Percentiles rank a stretch among this genome's conserved stretches.
Evolutionary conservation across 1,140 invertebrate species (phyloP).

Genomic region (Yoshiicerus persimilis): DNA sequence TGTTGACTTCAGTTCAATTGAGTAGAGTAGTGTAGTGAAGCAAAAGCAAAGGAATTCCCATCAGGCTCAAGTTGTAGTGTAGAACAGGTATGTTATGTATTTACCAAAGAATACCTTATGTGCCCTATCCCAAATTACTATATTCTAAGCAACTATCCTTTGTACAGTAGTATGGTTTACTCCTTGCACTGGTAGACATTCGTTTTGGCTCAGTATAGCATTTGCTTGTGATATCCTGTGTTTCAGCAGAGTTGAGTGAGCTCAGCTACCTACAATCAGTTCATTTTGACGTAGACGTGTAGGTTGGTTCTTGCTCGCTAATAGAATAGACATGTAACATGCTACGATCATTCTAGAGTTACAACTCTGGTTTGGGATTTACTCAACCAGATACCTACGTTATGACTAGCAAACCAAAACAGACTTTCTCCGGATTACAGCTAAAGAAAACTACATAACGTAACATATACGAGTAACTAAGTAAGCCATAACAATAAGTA

Average conservation of each 20-base stretch:
- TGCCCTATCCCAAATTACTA: neutral
- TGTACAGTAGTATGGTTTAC: neutral
- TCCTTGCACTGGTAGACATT: neutral
- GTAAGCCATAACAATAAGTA: neutral
- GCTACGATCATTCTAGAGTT: neutral
- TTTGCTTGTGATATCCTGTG: neutral
- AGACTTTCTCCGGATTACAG: neutral
- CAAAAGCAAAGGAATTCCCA: slow-evolving; percentile 12
- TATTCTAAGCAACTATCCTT: neutral
- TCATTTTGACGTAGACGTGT: neutral
- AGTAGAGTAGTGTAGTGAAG: neutral
- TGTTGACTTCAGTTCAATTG: neutral
- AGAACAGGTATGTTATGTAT: neutral
- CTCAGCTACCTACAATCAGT: neutral
- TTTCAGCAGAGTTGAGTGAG: neutral
- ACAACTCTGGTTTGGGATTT: neutral
- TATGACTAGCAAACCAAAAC: neutral
- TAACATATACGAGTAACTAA: neutral
- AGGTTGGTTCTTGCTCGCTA: neutral
- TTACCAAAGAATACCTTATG: neutral
- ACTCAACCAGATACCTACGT: neutral
- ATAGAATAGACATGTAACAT: neutral
- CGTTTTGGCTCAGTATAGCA: neutral
- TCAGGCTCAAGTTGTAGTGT: neutral
- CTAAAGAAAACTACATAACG: neutral